Percentiles rank a stretch among this genome's conserved stretches.
Evolutionary conservation across 2,797 vertebrate genomes (phyloP).

Genomic region (Masticophis lateralis): DNA sequence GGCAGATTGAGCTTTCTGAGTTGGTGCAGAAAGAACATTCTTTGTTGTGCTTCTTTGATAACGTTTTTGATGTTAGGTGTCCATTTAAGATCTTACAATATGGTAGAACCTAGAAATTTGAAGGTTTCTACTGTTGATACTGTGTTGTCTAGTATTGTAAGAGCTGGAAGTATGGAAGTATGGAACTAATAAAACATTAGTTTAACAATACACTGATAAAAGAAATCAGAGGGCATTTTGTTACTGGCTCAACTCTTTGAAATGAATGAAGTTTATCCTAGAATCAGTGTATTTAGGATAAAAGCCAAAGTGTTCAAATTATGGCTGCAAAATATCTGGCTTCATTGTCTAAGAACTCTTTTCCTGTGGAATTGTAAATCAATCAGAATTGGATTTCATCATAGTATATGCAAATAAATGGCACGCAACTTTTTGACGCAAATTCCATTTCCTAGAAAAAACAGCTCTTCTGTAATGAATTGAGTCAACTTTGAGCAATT

Average conservation of each 20-base stretch:
- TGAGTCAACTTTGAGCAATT: not conserved
- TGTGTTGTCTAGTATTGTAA: no score
- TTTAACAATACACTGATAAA: not conserved
- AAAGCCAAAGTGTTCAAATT: not conserved
- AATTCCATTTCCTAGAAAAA: not conserved
- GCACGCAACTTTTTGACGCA: not conserved
- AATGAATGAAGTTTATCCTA: not conserved
- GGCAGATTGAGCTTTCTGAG: no score
- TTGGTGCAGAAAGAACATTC: no score
- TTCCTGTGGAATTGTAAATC: not conserved
- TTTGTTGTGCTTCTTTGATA: no score
- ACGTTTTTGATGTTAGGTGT: no score
- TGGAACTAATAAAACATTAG: not conserved
- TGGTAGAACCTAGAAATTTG: no score
- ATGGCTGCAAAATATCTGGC: not conserved
- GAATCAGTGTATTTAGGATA: not conserved
- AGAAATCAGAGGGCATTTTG: not conserved
- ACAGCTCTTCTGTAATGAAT: not conserved
- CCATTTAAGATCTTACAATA: no score
- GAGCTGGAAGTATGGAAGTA: no score
- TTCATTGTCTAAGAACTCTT: not conserved
- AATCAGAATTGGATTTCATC: not conserved
- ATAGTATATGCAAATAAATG: not conserved
- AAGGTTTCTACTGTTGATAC: no score
- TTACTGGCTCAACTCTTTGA: not conserved